These are phyloP conservation scores for Odontomachus brunneus DNA, from an alignment of 1,140 invertebrate genomes.

Conservation along the genomic window DNA sequence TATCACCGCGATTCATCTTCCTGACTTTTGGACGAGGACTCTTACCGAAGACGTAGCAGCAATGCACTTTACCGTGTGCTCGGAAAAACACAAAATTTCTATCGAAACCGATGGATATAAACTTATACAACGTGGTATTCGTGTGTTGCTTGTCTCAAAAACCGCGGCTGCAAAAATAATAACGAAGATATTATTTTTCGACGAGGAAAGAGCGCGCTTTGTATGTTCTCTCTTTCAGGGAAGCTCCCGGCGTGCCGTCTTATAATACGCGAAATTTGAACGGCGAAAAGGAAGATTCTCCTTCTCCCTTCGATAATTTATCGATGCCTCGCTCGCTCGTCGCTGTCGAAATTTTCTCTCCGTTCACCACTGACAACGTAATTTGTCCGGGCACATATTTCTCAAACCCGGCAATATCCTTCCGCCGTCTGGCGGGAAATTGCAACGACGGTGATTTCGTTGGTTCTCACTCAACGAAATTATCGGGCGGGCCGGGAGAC, in stretches of 20 bases:
- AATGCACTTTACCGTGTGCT: slow-evolving; percentile 4
- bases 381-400: slow-evolving; percentile 54
- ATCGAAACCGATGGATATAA: slow-evolving; percentile 3
- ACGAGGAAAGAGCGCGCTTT: too few relatives aligned
- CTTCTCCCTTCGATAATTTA: slow-evolving; percentile 13
- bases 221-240: neutral
- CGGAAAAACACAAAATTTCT: neutral
- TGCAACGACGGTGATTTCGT: slow-evolving; percentile 45
- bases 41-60: neutral
- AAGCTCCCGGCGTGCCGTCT: too few relatives aligned
- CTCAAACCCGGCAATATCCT: slow-evolving; percentile 33
- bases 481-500: slow-evolving; percentile 25
- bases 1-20: slow-evolving; percentile 28
- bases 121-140: neutral
- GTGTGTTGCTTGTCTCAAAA: neutral
- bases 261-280: neutral
- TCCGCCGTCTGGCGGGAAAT: slow-evolving; percentile 45
- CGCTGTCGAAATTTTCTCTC: slow-evolving; percentile 24
- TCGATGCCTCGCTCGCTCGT: slow-evolving; percentile 20
- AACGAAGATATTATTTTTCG: neutral
- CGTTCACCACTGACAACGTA: slow-evolving; percentile 36
- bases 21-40: slow-evolving; percentile 4
- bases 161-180: neutral
- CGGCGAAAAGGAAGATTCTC: neutral
- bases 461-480: slow-evolving; percentile 46